These are phyloP conservation scores for Brachionus rotundiformis DNA, from an alignment of 1,140 invertebrate species.

Conservation along the genomic window DNA sequence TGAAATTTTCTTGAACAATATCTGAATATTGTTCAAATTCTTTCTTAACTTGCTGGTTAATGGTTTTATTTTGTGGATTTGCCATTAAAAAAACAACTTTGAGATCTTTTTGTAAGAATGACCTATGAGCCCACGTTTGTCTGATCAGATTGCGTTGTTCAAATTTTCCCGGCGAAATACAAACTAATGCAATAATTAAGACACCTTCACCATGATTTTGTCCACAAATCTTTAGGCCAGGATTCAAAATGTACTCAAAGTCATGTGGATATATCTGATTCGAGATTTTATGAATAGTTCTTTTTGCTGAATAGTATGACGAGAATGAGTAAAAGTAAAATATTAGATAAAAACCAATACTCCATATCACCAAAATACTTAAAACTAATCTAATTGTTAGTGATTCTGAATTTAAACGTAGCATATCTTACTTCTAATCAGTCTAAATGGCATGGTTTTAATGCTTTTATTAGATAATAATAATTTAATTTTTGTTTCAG, in stretches of 20 bases:
- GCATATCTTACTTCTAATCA: no score
- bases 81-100: constrained; percentile 53
- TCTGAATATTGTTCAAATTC: constrained; percentile 54
- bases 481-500: no score
- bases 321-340: no score
- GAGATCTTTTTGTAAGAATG: background rate
- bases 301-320: no score
- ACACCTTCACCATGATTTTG: background rate
- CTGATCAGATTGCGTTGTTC: background rate
- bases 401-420: no score
- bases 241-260: background rate
- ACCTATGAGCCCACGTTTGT: constrained; percentile 18
- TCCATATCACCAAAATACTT: no score
- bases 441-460: no score
- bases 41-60: constrained; percentile 10
- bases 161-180: background rate
- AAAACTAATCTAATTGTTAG: no score
- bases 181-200: constrained; percentile 6
- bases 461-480: no score
- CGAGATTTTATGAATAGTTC: background rate
- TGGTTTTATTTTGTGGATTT: background rate
- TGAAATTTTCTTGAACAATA: constrained; percentile 55
- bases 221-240: background rate
- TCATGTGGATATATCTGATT: background rate
- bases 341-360: no score